Base-by-base conservation (phyloP, 2,113 vertebrate genomes). In the Garra rufa region DNA sequence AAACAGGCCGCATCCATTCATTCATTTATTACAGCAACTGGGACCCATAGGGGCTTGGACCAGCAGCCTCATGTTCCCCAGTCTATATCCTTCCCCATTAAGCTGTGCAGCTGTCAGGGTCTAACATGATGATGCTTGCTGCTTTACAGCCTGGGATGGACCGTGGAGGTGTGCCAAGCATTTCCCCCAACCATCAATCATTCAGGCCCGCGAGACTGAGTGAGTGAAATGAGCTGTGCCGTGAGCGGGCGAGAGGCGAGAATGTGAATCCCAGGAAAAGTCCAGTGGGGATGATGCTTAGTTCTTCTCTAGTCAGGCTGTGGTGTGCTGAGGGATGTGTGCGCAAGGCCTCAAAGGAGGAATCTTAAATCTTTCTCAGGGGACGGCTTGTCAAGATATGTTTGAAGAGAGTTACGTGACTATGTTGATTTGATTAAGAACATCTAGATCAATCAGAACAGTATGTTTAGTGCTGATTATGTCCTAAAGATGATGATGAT, bases 101-200 rank as follows among this genome's bases (percentile, higher is more conserved):
- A 88, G 87, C 81, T 85, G 75, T 85, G 91, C 87, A 85, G 85
- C 88, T 82, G 88, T 82, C 7, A 88, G 88, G 75, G 85, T 83
- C 82, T 92, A 92, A 94, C 93, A 91, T 88, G 90, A 93, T 89
- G 59, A 91, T 83, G 83, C 83, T 88, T 11, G 85, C 88, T 59
- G 88, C 91, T 90, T 90, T 88, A 87, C 91, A 91, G 87, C 89
- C 82, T 71, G 88, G 69, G 83, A 90, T 93, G 90, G 91, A 89
- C 86, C 90, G 89, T 90, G 90, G 85, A 85, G 85, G 86, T 84
- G 76, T 74, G 79, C 76, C 82, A 84, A 89, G 90, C 82, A 59
- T 90, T 90, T 90, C 91, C 88, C 88, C 17, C 17, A 86, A 85
- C 89, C 92, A 94, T 94, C 94, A 92, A 92, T 95, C 94, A 93